phyloP scores from a whole-genome alignment of 2,888 invertebrate species.

The Pristionchus entomophagus region DNA sequence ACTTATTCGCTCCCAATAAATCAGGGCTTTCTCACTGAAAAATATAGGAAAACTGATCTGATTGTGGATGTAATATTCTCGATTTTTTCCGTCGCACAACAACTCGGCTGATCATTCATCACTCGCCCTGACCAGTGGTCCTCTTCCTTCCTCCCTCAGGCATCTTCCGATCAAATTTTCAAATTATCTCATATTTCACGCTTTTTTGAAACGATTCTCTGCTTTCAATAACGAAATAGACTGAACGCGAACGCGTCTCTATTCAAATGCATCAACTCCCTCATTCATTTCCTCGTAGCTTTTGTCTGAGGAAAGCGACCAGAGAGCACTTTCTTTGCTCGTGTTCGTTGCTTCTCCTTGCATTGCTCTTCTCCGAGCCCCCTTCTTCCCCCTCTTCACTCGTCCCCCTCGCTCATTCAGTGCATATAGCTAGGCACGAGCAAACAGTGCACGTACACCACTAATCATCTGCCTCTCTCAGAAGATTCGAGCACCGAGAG shows the following conservation, averaged over 20 bases:
- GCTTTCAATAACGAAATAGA: no score
- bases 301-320: neutral
- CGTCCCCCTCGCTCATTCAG: neutral
- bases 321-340: constrained; percentile 30
- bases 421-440: constrained; percentile 35
- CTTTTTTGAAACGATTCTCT: no score
- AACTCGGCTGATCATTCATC: constrained; percentile 1
- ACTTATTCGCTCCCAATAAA: neutral
- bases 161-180: neutral
- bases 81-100: neutral
- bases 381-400: constrained; percentile 1
- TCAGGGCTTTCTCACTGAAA: no score
- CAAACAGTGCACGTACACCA: constrained; percentile 39
- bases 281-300: neutral
- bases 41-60: neutral
- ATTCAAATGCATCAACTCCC: neutral
- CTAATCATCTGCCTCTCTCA: constrained; percentile 25
- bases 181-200: no score
- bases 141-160: constrained; percentile 12
- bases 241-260: no score
- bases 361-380: neutral
- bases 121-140: neutral
- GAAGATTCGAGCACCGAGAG: constrained; percentile 12
- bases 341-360: constrained; percentile 28
- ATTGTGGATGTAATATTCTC: neutral